phyloP scores from a whole-genome alignment of 2,888 invertebrate species.

The Tenthredo livida region DNA sequence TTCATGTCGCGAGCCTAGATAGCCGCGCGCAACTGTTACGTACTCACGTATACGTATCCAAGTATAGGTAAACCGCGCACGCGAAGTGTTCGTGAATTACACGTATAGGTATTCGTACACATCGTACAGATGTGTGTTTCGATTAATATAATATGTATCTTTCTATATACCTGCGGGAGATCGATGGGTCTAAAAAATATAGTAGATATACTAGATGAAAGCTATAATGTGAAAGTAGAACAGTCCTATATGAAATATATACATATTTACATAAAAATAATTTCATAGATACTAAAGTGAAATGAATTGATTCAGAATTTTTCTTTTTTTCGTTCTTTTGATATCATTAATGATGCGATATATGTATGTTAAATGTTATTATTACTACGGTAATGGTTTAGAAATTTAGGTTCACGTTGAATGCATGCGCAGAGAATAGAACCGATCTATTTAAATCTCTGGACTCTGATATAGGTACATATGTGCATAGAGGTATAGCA shows the following conservation, averaged over 20 bases:
- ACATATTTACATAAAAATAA: too few species aligned
- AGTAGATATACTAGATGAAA: too few species aligned
- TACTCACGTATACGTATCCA: slow-evolving; percentile 22
- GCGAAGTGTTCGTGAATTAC: background rate
- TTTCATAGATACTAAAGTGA: too few species aligned
- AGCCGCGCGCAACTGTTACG: slow-evolving; percentile 8
- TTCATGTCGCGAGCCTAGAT: background rate
- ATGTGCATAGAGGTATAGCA: too few species aligned
- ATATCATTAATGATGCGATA: background rate
- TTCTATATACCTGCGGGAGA: background rate
- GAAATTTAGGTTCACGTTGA: too few species aligned
- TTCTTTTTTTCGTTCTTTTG: too few species aligned
- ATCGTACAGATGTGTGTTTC: background rate
- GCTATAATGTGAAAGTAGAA: background rate
- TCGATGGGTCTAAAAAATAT: background rate
- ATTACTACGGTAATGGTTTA: too few species aligned
- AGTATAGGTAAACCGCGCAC: background rate
- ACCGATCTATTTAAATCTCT: background rate
- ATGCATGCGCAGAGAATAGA: background rate
- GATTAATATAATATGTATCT: too few species aligned
- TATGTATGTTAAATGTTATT: too few species aligned
- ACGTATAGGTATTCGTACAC: background rate
- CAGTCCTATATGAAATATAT: too few species aligned
- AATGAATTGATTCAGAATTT: too few species aligned
- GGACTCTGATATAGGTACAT: too few species aligned